These are phyloP conservation scores for Pristionchus arcanus DNA, from an alignment of 2,888 invertebrate genomes.

Conservation along the genomic window DNA sequence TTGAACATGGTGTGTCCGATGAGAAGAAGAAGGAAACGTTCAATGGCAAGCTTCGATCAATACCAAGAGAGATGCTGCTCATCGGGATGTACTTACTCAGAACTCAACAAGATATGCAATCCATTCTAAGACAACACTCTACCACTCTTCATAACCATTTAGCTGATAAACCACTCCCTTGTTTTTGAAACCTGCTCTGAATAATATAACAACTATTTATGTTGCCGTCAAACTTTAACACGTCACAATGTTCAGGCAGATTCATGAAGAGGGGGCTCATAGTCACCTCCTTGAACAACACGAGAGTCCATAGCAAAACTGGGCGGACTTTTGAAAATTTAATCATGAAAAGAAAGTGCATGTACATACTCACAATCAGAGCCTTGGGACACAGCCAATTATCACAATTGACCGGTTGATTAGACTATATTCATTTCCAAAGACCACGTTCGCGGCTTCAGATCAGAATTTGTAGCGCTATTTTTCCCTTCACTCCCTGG, in stretches of 20 bases:
- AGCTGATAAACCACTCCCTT: slow-evolving; percentile 52
- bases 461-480: too few species aligned
- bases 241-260: slow-evolving; percentile 87
- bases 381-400: too few species aligned
- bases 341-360: too few species aligned
- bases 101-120: slow-evolving; percentile 29
- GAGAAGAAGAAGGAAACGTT: slow-evolving; percentile 63
- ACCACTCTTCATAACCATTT: slow-evolving; percentile 15
- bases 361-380: too few species aligned
- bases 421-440: too few species aligned
- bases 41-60: slow-evolving; percentile 55
- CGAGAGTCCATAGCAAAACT: too few species aligned
- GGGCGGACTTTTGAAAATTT: too few species aligned
- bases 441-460: too few species aligned
- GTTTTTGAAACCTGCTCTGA: slow-evolving; percentile 8
- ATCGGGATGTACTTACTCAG: slow-evolving; percentile 65
- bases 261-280: slow-evolving; percentile 99
- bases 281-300: slow-evolving; percentile 85
- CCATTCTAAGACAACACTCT: slow-evolving; percentile 1
- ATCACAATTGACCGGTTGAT: too few species aligned
- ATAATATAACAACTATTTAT: slow-evolving; percentile 14
- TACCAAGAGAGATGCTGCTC: slow-evolving; percentile 65
- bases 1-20: slow-evolving; percentile 69
- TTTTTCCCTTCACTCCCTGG: too few species aligned
- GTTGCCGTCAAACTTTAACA: slow-evolving; percentile 20